Percentiles rank a stretch among this genome's conserved stretches.
Conservation (phyloP, 2,113 vertebrate species). For the Malurus elegans region DNA sequence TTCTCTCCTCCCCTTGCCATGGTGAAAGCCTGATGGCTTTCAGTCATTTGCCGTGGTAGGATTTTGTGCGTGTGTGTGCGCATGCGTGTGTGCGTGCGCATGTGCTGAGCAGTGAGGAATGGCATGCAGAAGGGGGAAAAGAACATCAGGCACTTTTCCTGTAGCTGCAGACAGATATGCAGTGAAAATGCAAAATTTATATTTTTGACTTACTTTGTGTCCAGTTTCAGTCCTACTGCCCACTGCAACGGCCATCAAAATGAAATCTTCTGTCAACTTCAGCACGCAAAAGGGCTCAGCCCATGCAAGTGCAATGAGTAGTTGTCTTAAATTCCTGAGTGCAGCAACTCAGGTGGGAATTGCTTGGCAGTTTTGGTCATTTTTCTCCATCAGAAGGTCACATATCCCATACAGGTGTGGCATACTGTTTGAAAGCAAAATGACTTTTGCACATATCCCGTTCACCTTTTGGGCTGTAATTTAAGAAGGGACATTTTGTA, state of each 20-base stretch:
- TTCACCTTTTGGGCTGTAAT: slow-evolving; percentile 50
- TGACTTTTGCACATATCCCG: slow-evolving; percentile 9
- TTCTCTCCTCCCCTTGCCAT: slow-evolving; percentile 25
- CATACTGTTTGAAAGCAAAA: slow-evolving; percentile 27
- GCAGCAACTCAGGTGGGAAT: slow-evolving; percentile 8
- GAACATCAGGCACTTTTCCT: background rate
- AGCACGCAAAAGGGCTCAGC: rapidly evolving
- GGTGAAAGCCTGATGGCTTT: slow-evolving; percentile 25
- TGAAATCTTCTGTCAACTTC: background rate
- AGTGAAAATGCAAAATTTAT: background rate
- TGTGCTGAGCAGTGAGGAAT: background rate
- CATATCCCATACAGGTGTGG: slow-evolving; percentile 36
- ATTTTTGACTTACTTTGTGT: background rate
- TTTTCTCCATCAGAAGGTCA: slow-evolving; percentile 43
- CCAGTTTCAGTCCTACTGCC: background rate
- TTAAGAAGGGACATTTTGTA: slow-evolving; percentile 35
- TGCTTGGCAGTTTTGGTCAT: background rate
- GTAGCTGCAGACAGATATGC: background rate
- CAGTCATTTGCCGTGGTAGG: background rate
- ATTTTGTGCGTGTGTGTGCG: background rate
- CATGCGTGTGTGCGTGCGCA: rapidly evolving
- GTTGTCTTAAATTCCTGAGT: background rate
- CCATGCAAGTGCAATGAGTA: background rate
- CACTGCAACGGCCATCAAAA: background rate
- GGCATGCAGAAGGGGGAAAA: background rate